Base-by-base conservation (phyloP, 2,113 vertebrate genomes). In the Sprattus sprattus region DNA sequence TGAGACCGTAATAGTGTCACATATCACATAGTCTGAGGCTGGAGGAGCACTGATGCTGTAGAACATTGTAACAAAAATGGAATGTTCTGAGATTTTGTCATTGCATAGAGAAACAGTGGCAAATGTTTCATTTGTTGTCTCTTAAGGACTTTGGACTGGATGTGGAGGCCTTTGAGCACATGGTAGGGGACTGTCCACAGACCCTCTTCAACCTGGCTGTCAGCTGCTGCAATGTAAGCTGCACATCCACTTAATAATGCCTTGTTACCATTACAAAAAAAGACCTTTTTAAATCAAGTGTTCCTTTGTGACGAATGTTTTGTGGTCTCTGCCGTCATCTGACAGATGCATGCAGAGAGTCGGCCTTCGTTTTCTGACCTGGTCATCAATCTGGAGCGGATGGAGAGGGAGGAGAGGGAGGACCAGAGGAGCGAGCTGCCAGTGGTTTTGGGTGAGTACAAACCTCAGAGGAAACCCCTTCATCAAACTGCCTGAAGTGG, bases 121-220 rank as follows among this genome's bases (percentile, higher is more conserved):
- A 22, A 20, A 22, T 60, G 18, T 54, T 2, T 2, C 52, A 54
- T 54, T 54, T 18, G 52, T 54, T 90, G 18, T 87, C 67, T 85
- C 1, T 28, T 0, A 87, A 99, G 98, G 95, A 99, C 91, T 99
- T 99, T 88, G 98, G 98, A 11, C 93, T 99, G 90, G 97, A 99
- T 0, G 85, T 97, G 83, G 92, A 94, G 16, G 89, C 96, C 0
- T 99, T 99, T 91, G 93, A 95, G 89, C 95, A 95, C 85, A 94
- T 99, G 95, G 95, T 98, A 44, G 96, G 92, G 6, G 93, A 94
- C 0, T 99, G 98, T 89, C 98, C 97, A 0, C 83, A 90, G 0
- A 90, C 94, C 0, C 97, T 98, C 91, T 95, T 99, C 83, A 96
- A 95, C 87, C 93, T 99, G 3, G 96, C 98, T 80, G 96, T 98